A percentile compares a stretch with the other conserved stretches of the same genome.
Evolutionary conservation across 2,888 invertebrate species (phyloP).

Genomic region (Anarsia innoxiella): DNA sequence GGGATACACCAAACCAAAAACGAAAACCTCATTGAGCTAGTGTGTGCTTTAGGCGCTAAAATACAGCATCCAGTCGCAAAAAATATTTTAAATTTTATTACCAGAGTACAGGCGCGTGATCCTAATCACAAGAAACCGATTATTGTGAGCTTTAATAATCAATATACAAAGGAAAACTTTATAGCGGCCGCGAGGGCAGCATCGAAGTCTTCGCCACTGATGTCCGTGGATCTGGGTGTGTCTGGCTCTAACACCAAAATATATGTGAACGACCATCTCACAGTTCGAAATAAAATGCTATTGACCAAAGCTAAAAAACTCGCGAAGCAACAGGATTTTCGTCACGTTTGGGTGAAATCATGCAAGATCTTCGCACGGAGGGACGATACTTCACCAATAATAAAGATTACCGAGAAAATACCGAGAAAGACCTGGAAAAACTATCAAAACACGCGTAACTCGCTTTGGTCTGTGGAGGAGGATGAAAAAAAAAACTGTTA

Average conservation of each 20-base stretch:
- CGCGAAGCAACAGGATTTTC: background rate
- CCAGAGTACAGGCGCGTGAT: background rate
- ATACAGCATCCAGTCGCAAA: background rate
- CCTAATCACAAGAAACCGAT: background rate
- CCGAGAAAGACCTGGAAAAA: background rate
- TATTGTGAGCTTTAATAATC: background rate
- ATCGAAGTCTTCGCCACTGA: background rate
- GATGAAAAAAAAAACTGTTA: too few relatives aligned
- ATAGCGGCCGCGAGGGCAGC: slow-evolving; percentile 1
- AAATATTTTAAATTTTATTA: background rate
- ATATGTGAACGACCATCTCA: slow-evolving; percentile 1
- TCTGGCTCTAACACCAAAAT: background rate
- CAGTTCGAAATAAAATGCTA: background rate
- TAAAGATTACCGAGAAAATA: background rate
- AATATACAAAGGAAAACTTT: slow-evolving; percentile 5
- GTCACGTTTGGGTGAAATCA: background rate
- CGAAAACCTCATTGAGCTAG: background rate
- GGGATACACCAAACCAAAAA: background rate
- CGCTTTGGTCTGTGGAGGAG: background rate
- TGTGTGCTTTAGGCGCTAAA: background rate
- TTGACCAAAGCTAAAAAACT: background rate
- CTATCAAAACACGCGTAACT: background rate
- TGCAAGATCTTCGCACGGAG: background rate
- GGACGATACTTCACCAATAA: background rate
- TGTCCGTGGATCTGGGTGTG: background rate